These are phyloP conservation scores for Austrofundulus limnaeus DNA, from an alignment of 2,113 vertebrate genomes.

Conservation along the genomic window DNA sequence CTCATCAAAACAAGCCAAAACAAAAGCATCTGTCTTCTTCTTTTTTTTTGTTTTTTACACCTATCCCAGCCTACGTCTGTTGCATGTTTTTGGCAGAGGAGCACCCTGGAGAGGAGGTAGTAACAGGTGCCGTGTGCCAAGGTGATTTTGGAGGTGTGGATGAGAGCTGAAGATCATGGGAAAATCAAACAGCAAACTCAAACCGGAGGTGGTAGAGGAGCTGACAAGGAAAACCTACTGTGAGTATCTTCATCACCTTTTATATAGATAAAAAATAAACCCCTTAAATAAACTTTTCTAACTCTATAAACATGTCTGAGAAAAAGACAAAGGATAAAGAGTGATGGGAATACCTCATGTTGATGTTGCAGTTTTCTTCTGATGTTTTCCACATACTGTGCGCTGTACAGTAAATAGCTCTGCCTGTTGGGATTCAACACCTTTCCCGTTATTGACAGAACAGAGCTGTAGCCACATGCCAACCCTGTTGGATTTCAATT, in stretches of 20 bases:
- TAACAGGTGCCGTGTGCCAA: constrained; percentile 56
- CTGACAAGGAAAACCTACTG: constrained; percentile 94
- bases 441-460: constrained; percentile 26
- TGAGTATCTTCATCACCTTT: constrained; percentile 74
- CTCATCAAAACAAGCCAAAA: constrained; percentile 11
- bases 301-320: no score
- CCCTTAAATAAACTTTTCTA: constrained; percentile 4
- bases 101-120: constrained; percentile 52
- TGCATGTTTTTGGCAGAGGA: constrained; percentile 67
- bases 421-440: constrained; percentile 18
- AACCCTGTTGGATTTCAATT: constrained; percentile 34
- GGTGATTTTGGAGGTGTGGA: constrained; percentile 61
- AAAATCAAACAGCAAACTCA: constrained; percentile 95
- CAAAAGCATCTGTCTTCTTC: constrained; percentile 24
- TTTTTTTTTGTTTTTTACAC: constrained; percentile 8
- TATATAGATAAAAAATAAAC: constrained; percentile 6
- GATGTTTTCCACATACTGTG: constrained; percentile 18
- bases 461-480: constrained; percentile 24
- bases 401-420: constrained; percentile 20
- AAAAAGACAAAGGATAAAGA: no score
- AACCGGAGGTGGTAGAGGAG: constrained; percentile 93
- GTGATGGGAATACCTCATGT: neutral
- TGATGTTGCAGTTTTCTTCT: constrained; percentile 24
- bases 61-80: constrained; percentile 49
- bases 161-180: constrained; percentile 81